phyloP scores from a whole-genome alignment of 2,888 invertebrate species.

The Harmothoe impar region DNA sequence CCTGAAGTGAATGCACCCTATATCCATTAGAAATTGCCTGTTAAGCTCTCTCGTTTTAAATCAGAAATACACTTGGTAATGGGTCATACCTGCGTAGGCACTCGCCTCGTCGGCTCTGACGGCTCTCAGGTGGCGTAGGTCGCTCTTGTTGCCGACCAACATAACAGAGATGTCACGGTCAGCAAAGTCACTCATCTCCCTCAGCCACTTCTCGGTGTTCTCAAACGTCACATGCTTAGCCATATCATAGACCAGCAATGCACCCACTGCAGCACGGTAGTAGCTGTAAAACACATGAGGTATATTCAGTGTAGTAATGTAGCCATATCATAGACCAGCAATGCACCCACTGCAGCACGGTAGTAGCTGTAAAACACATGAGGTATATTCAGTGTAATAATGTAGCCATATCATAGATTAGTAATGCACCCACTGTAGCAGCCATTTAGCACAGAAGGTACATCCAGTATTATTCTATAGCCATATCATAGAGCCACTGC shows the following conservation, averaged over 20 bases:
- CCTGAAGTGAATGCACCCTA: too few species aligned
- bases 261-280: conserved; percentile 99
- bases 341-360: conserved; percentile 98
- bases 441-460: conserved; percentile 82
- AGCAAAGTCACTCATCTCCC: conserved; percentile 98
- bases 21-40: too few species aligned
- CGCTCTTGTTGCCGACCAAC: conserved; percentile 89
- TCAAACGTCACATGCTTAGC: conserved; percentile 99
- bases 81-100: conserved; percentile 89
- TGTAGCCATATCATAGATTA: conserved; percentile 99
- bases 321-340: conserved; percentile 99
- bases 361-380: conserved; percentile 88
- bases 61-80: too few species aligned
- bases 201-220: conserved; percentile 99
- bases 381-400: too few species aligned
- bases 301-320: too few species aligned
- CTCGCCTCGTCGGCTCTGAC: conserved; percentile 99
- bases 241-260: conserved; percentile 99
- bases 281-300: conserved; percentile 85
- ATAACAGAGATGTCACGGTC: conserved; percentile 99
- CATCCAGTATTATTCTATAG: too few species aligned
- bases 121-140: conserved; percentile 91
- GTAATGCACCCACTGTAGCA: conserved; percentile 98
- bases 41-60: too few species aligned
- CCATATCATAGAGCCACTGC: conserved; percentile 97